Evolutionary conservation across 1,140 invertebrate genomes (phyloP).

Genomic region (Anthonomus grandis): DNA sequence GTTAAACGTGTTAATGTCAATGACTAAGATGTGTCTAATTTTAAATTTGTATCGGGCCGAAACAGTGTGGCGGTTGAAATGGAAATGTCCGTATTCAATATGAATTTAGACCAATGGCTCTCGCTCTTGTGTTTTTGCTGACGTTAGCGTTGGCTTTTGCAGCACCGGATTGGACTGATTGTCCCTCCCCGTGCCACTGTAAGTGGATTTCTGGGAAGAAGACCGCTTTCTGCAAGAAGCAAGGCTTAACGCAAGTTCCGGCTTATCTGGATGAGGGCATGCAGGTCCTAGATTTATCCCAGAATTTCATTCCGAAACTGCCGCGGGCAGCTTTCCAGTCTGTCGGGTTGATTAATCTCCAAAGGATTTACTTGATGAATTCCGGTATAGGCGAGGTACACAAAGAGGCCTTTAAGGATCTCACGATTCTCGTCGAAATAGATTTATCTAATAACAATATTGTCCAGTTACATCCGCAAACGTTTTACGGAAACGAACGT

Average conservation of each 20-base stretch:
- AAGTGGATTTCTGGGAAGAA: conserved; percentile 89
- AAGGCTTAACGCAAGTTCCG: conserved; percentile 71
- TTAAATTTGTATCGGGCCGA: conserved; percentile 14
- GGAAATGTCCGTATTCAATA: conserved; percentile 27
- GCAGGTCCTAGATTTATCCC: conserved; percentile 79
- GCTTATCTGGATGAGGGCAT: conserved; percentile 73
- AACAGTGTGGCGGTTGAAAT: conserved; percentile 20
- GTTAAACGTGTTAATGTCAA: conserved; percentile 1
- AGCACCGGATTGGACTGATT: conserved; percentile 76
- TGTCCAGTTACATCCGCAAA: conserved; percentile 62
- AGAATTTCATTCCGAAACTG: conserved; percentile 72
- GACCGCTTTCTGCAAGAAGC: conserved; percentile 75
- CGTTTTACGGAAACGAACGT: conserved; percentile 72
- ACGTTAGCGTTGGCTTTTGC: conserved; percentile 49
- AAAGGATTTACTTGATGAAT: conserved; percentile 73
- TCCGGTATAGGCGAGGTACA: conserved; percentile 73
- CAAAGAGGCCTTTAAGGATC: conserved; percentile 77
- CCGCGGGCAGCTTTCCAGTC: conserved; percentile 77
- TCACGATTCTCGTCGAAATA: conserved; percentile 84
- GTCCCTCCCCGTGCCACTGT: conserved; percentile 76
- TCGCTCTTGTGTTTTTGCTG: conserved; percentile 38
- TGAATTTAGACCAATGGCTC: conserved; percentile 44
- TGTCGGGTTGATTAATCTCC: conserved; percentile 76
- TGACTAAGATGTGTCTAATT: conserved; percentile 1
- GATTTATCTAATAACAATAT: conserved; percentile 76